Evolutionary conservation across 2,888 invertebrate genomes (phyloP).

Genomic region (Herminia tarsipennalis): DNA sequence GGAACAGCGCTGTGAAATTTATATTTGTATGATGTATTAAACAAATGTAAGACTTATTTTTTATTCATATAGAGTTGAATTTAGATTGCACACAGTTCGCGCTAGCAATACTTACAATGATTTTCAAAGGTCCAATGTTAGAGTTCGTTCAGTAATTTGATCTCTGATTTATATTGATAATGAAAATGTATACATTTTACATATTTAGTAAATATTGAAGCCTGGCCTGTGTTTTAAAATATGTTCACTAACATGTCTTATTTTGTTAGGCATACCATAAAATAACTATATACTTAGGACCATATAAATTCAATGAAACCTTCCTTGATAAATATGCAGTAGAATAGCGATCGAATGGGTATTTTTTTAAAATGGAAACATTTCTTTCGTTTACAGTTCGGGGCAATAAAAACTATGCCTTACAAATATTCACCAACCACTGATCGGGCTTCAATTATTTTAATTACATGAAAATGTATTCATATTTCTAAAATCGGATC

Average conservation of each 20-base stretch:
- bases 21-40: conserved; percentile 13
- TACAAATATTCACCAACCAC: no score
- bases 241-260: no score
- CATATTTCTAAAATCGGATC: conserved; percentile 5
- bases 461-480: conserved; percentile 15
- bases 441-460: conserved; percentile 31
- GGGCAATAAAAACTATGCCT: no score
- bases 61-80: conserved; percentile 21
- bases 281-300: no score
- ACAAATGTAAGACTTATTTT: conserved; percentile 37
- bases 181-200: conserved; percentile 12
- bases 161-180: conserved; percentile 33
- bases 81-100: conserved; percentile 30
- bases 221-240: conserved; percentile 26
- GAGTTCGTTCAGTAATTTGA: conserved; percentile 27
- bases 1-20: no score
- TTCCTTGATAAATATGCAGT: no score
- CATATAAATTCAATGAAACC: no score
- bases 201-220: conserved; percentile 30
- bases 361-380: no score
- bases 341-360: no score
- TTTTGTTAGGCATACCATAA: no score
- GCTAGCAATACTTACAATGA: conserved; percentile 23
- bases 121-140: conserved; percentile 28
- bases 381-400: no score